phyloP scores from a whole-genome alignment of 2,113 vertebrate genomes.

The Phalacrocorax aristotelis region DNA sequence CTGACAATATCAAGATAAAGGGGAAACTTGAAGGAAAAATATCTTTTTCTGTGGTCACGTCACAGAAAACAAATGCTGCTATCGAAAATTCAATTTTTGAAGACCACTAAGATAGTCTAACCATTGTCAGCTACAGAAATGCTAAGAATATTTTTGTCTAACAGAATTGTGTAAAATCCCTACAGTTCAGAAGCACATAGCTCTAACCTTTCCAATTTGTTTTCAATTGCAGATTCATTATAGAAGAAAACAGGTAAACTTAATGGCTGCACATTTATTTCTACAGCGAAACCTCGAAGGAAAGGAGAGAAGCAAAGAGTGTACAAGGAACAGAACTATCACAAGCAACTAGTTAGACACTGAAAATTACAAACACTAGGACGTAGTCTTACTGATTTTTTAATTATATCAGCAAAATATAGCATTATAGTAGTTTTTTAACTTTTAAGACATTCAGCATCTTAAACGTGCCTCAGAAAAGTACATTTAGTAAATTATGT shows the following conservation, averaged over 20 bases:
- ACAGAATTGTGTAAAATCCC: neutral
- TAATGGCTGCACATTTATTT: neutral
- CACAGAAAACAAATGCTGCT: neutral
- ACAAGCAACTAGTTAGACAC: neutral
- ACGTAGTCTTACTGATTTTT: neutral
- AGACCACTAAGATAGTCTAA: neutral
- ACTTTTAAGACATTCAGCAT: neutral
- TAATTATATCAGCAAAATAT: neutral
- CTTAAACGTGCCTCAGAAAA: neutral
- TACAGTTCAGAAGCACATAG: neutral
- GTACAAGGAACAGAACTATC: neutral
- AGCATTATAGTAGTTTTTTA: neutral
- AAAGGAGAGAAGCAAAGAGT: neutral
- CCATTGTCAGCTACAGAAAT: neutral
- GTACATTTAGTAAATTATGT: neutral
- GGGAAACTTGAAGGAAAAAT: neutral
- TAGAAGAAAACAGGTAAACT: neutral
- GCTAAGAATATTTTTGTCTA: neutral
- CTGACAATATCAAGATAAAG: neutral
- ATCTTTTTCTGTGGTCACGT: accelerated
- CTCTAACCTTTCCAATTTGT: neutral
- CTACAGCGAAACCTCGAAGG: neutral
- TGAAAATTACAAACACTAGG: neutral
- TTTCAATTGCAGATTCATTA: neutral
- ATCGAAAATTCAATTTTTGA: neutral